Evolutionary conservation across 2,888 invertebrate species (phyloP).

Genomic region (Caenorhabditis japonica): DNA sequence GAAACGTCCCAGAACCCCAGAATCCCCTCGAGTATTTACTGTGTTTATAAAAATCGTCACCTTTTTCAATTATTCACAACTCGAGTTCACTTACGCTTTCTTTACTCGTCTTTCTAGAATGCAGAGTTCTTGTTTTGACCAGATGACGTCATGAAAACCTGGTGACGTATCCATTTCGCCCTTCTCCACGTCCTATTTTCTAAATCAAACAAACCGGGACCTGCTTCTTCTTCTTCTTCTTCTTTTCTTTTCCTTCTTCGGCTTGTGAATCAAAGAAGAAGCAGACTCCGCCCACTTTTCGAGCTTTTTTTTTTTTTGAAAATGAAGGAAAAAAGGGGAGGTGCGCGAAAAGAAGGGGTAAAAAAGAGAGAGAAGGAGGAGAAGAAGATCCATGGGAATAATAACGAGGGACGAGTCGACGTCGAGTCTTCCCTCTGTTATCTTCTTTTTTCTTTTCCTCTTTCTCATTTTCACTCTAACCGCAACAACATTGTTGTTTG

Average conservation of each 20-base stretch:
- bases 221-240: constrained; percentile 1
- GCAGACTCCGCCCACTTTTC: constrained; percentile 4
- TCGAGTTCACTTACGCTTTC: too few species aligned
- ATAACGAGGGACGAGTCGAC: constrained; percentile 9
- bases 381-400: constrained; percentile 18
- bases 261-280: background rate
- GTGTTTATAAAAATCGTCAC: too few species aligned
- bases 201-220: background rate
- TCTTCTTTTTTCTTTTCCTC: background rate
- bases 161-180: constrained; percentile 15
- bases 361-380: background rate
- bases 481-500: constrained; percentile 28
- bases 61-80: too few species aligned
- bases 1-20: too few species aligned
- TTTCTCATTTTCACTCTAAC: constrained; percentile 19
- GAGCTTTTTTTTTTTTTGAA: background rate
- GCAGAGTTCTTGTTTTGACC: too few species aligned
- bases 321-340: constrained; percentile 1
- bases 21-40: too few species aligned
- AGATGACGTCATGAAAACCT: too few species aligned
- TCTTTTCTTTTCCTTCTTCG: background rate
- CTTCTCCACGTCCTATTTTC: background rate
- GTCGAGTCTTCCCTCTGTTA: background rate
- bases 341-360: constrained; percentile 4
- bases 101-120: too few species aligned